Base-by-base conservation (phyloP, 64 coral and sea anemone species). In the Montipora capricornis region DNA sequence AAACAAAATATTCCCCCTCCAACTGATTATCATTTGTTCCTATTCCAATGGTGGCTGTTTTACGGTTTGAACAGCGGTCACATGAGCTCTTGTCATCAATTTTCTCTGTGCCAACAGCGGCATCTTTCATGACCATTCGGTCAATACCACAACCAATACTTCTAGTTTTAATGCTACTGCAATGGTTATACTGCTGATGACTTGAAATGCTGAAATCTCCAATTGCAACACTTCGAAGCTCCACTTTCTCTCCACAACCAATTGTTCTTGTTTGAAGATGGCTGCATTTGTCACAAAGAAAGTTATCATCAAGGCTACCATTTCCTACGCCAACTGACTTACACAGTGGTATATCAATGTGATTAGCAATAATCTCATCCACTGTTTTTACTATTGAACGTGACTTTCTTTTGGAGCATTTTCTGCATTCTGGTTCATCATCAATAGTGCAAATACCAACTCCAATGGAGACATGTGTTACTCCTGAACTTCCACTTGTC, bases 281-380 rank as follows among this genome's bases (percentile, higher is more conserved):
- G 62, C 82, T 61, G 80, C 95, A 97, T 7, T 70, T 68, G 22
- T 91, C 53, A 59, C 95, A 98, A 9, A 98, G 76, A 80, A 92
- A 95, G 49, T 53, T 80, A 52, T 98, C 96, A 46, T 88, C 76
- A 57, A 98, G 50, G 19, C 80, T 75, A 6, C 8, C 24, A 10
- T 84, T 26, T 6, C 96, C 96, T 12, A 90, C 86, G n/a, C 96
- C 96, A 68, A 90, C 73, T 19, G 96, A 95, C 59, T 80, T 94
- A 61, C 59, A 87, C 2, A 88, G 60, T 47, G 94, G 94, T 12
- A 98, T 19, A 47, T 84, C 84, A 66, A 91, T 89, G 12, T 81
- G 87, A 47, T 93, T 96, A 55, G 91, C 94, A 84, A 98, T 82
- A 51, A 98, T 98, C 14, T 98, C 97, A 73, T 98, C 91, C 17